Percentiles rank a stretch among this genome's conserved stretches.
phyloP scores from a whole-genome alignment of 2,888 invertebrate genomes.

The Teinopalpus imperialis region DNA sequence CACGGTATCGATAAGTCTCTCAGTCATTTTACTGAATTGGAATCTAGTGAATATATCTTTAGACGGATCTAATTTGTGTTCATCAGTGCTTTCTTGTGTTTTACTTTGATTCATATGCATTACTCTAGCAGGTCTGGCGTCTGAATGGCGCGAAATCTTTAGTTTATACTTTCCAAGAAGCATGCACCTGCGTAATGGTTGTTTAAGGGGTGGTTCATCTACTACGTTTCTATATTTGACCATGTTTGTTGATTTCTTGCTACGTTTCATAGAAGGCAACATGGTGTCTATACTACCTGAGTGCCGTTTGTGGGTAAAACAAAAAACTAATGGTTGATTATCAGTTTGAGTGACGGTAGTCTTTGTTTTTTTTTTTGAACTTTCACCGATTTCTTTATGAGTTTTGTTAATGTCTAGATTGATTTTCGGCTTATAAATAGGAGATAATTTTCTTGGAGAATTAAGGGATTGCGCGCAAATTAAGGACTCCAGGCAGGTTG shows the following conservation, averaged over 20 bases:
- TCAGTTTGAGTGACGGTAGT: constrained; percentile 25
- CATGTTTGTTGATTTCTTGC: constrained; percentile 65
- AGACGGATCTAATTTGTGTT: constrained; percentile 36
- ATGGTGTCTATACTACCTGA: constrained; percentile 1
- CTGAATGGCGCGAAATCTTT: constrained; percentile 29
- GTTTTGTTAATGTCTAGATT: constrained; percentile 24
- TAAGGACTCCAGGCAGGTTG: constrained; percentile 30
- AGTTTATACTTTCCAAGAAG: constrained; percentile 47
- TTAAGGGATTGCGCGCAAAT: constrained; percentile 33
- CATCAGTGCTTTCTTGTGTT: constrained; percentile 35
- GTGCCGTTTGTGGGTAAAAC: constrained; percentile 45
- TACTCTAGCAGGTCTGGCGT: constrained; percentile 14
- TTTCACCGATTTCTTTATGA: background rate
- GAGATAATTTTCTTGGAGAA: constrained; percentile 22
- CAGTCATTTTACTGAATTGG: constrained; percentile 54
- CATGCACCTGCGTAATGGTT: constrained; percentile 51
- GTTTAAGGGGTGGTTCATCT: constrained; percentile 53
- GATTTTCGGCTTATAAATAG: constrained; percentile 21
- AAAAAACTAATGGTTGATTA: constrained; percentile 42
- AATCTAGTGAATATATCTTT: constrained; percentile 42
- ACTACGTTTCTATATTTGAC: constrained; percentile 58
- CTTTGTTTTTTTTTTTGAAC: background rate
- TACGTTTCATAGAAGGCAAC: constrained; percentile 46
- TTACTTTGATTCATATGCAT: constrained; percentile 29
- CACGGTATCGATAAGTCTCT: constrained; percentile 51